A percentile compares a stretch with the other conserved stretches of the same genome.
Conservation (phyloP, 1,140 invertebrate genomes). For the Tetraneura akinire region DNA sequence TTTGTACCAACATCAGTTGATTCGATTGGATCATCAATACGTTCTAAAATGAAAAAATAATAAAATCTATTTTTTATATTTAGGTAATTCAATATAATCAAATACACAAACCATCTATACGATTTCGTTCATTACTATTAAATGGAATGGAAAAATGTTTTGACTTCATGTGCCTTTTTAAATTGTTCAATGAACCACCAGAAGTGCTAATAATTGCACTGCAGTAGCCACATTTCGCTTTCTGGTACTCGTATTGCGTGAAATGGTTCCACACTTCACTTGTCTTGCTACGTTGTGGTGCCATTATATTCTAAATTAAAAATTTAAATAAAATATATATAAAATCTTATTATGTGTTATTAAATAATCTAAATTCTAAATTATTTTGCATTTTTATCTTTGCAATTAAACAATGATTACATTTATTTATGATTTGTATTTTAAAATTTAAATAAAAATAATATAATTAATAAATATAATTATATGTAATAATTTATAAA, state of each 20-base stretch:
- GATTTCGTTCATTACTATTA: neutral
- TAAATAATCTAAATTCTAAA: too few species aligned
- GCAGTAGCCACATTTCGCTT: neutral
- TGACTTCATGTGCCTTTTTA: neutral
- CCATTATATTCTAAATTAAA: too few species aligned
- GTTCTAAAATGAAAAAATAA: neutral
- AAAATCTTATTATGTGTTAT: too few species aligned
- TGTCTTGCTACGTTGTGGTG: neutral
- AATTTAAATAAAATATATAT: too few species aligned
- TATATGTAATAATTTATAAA: too few species aligned
- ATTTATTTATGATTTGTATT: too few species aligned
- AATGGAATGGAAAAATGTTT: neutral
- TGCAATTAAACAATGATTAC: too few species aligned
- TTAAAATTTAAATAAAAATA: too few species aligned
- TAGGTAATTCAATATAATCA: too few species aligned
- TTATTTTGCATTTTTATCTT: too few species aligned
- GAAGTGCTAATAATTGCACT: neutral
- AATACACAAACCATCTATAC: neutral
- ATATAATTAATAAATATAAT: too few species aligned
- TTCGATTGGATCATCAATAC: neutral
- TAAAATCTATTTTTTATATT: conserved; percentile 9
- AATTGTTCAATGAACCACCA: neutral
- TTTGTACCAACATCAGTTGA: too few species aligned
- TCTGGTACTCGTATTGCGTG: neutral
- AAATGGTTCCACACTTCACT: neutral